phyloP scores from a whole-genome alignment of 2,888 invertebrate species.

The Odontocerum albicorne region DNA sequence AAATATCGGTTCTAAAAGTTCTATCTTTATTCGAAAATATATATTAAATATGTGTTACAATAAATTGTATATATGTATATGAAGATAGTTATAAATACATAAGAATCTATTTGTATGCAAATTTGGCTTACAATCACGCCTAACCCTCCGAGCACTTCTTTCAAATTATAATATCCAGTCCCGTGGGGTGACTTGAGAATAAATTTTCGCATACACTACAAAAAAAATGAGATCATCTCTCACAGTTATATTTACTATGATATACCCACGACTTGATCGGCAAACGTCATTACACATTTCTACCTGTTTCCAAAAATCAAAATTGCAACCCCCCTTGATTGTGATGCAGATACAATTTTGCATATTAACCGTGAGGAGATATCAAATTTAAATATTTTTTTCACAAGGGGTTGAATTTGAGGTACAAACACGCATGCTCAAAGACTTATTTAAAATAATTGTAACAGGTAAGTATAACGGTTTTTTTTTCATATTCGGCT shows the following conservation, averaged over 20 bases:
- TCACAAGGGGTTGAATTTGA: constrained; percentile 6
- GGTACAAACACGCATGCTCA: constrained; percentile 13
- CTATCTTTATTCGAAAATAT: too few relatives aligned
- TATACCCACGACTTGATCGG: neutral
- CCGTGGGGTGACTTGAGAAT: constrained; percentile 13
- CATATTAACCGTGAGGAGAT: constrained; percentile 23
- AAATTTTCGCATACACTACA: constrained; percentile 18
- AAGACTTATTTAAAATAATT: constrained; percentile 21
- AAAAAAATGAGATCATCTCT: constrained; percentile 20
- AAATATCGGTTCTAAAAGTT: too few relatives aligned
- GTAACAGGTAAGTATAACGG: constrained; percentile 22
- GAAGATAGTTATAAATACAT: constrained; percentile 6
- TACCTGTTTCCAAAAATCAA: constrained; percentile 25
- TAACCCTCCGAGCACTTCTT: constrained; percentile 8
- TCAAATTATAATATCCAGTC: constrained; percentile 20
- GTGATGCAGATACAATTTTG: constrained; percentile 26
- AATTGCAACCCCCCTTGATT: constrained; percentile 3
- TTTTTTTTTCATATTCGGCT: constrained; percentile 19
- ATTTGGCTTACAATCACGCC: constrained; percentile 25
- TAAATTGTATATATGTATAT: neutral
- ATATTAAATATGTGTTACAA: too few relatives aligned
- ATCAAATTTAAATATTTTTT: constrained; percentile 27
- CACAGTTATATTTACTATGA: neutral
- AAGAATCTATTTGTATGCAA: constrained; percentile 24
- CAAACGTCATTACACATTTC: constrained; percentile 12